A percentile compares a stretch with the other conserved stretches of the same genome.
Conservation (phyloP, 2,888 invertebrate species). For the Metallyticus violacea region DNA sequence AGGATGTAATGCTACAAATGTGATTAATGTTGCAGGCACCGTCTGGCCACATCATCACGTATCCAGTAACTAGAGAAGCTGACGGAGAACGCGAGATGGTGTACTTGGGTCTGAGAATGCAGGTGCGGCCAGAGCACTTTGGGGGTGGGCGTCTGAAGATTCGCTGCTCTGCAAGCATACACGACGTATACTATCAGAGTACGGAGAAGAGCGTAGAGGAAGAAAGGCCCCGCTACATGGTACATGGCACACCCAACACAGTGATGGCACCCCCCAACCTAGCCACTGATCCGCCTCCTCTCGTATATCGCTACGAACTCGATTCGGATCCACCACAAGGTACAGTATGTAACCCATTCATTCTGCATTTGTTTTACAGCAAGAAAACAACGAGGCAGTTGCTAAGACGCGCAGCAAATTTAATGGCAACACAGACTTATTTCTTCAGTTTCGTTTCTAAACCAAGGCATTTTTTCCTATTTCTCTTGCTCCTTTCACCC, state of each 20-base stretch:
- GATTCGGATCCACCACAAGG: neutral
- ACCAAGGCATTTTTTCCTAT: no score
- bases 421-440: no score
- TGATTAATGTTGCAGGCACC: constrained; percentile 19
- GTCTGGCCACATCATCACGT: neutral
- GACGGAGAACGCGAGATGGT: constrained; percentile 15
- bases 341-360: neutral
- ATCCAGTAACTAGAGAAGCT: neutral
- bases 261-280: neutral
- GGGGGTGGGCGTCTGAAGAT: constrained; percentile 56
- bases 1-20: no score
- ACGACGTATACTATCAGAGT: constrained; percentile 64
- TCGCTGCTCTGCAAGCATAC: constrained; percentile 63
- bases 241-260: neutral
- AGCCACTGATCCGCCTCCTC: neutral
- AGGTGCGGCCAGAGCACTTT: constrained; percentile 53
- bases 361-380: no score
- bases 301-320: neutral
- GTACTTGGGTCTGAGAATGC: constrained; percentile 51
- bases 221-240: constrained; percentile 44
- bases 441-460: no score
- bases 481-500: no score
- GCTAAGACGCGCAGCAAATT: no score
- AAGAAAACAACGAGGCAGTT: no score
- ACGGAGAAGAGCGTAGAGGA: constrained; percentile 64